Percentiles rank a stretch among this genome's conserved stretches.
Conservation (phyloP, 2,888 invertebrate genomes). For the Disparrhopalites patrizii region DNA sequence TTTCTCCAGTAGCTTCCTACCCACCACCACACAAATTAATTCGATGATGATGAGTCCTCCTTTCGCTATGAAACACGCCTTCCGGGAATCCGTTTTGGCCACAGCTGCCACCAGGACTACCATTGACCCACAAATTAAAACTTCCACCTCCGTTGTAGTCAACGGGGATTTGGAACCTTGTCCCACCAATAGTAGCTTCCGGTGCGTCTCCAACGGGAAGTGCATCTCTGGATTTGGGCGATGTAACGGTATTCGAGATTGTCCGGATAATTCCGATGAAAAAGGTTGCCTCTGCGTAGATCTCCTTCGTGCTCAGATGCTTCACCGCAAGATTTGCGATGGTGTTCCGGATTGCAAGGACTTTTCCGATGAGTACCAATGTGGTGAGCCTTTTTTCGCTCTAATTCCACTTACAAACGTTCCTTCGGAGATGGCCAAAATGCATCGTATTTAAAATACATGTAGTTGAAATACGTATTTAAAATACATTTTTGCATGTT, state of each 20-base stretch:
- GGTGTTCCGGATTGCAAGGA: constrained; percentile 76
- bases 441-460: no score
- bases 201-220: constrained; percentile 47
- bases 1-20: not conserved
- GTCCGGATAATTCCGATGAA: constrained; percentile 64
- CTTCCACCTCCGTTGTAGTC: constrained; percentile 38
- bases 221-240: constrained; percentile 48
- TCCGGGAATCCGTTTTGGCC: not conserved
- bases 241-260: constrained; percentile 50
- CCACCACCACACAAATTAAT: not conserved
- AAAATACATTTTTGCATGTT: no score
- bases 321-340: constrained; percentile 66
- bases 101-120: constrained; percentile 23
- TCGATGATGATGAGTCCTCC: not conserved
- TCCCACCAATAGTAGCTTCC: constrained; percentile 42
- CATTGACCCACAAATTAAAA: constrained; percentile 32
- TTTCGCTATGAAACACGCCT: not conserved
- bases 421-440: no score
- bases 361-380: constrained; percentile 70
- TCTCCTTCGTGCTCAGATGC: constrained; percentile 65
- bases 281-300: constrained; percentile 68
- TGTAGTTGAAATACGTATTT: no score
- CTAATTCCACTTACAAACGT: not conserved
- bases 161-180: constrained; percentile 33
- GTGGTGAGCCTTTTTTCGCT: constrained; percentile 57